Percentiles rank a stretch among this genome's conserved stretches.
Conservation (phyloP, 1,140 invertebrate species). For the Rhopalosiphum padi region DNA sequence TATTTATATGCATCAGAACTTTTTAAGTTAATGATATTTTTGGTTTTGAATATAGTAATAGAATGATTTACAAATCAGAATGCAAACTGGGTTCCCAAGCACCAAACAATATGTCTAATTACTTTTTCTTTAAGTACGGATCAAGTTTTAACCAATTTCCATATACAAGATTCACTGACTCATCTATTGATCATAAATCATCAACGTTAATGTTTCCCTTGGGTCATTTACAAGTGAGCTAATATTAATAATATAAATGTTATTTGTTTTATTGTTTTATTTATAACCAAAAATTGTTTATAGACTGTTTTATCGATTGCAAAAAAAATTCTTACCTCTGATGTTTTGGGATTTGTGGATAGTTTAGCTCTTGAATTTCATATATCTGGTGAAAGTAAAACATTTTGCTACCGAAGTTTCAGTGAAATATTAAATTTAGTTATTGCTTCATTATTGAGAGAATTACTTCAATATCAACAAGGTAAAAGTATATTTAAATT, state of each 20-base stretch:
- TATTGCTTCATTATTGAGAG: slow-evolving; percentile 88
- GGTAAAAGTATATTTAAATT: slow-evolving; percentile 63
- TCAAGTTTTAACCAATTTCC: slow-evolving; percentile 91
- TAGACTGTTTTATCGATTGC: slow-evolving; percentile 80
- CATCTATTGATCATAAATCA: slow-evolving; percentile 68
- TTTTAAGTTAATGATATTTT: not conserved
- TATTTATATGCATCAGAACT: not conserved
- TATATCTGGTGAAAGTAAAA: slow-evolving; percentile 70
- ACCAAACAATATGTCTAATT: slow-evolving; percentile 66
- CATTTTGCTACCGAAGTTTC: slow-evolving; percentile 89
- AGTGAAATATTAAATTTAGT: slow-evolving; percentile 95
- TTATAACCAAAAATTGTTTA: slow-evolving; percentile 44
- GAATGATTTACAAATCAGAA: slow-evolving; percentile 51
- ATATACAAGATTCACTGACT: slow-evolving; percentile 76
- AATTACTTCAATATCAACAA: slow-evolving; percentile 88
- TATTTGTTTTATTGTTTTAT: not conserved
- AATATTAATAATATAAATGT: not conserved
- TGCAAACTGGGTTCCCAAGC: slow-evolving; percentile 45
- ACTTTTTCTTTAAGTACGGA: slow-evolving; percentile 91
- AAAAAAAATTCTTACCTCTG: slow-evolving; percentile 88
- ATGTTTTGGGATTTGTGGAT: slow-evolving; percentile 82
- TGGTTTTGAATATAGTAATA: slow-evolving; percentile 29
- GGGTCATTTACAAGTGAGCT: slow-evolving; percentile 69
- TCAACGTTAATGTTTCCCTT: slow-evolving; percentile 68
- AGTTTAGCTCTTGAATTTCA: slow-evolving; percentile 81